Evolutionary conservation across 2,888 invertebrate species (phyloP).

Genomic region (Nephrotoma flavescens): DNA sequence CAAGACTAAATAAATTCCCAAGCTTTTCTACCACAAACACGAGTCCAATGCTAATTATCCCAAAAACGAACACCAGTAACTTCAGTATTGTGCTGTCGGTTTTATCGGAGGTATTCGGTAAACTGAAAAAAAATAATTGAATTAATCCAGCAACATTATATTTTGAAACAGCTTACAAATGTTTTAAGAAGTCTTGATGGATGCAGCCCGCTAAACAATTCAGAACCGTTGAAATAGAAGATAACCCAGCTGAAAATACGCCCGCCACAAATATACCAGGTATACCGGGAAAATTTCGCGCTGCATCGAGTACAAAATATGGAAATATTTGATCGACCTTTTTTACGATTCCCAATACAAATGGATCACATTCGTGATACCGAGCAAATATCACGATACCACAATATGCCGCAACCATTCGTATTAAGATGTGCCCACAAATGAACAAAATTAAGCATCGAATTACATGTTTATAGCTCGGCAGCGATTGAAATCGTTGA

Average conservation of each 20-base stretch:
- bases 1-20: constrained; percentile 51
- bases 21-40: constrained; percentile 46
- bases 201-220: constrained; percentile 47
- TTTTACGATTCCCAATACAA: constrained; percentile 39
- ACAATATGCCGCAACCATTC: constrained; percentile 38
- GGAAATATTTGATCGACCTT: constrained; percentile 51
- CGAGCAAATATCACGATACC: constrained; percentile 47
- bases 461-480: constrained; percentile 37
- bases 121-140: background rate
- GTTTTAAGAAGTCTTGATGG: constrained; percentile 46
- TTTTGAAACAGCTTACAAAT: background rate
- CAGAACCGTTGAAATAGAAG: constrained; percentile 45
- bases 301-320: constrained; percentile 54
- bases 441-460: constrained; percentile 17
- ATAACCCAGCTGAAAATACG: constrained; percentile 56
- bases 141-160: background rate
- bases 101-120: constrained; percentile 25
- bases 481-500: constrained; percentile 44
- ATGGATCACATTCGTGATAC: constrained; percentile 50
- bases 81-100: constrained; percentile 18
- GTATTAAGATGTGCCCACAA: constrained; percentile 39
- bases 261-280: constrained; percentile 63
- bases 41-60: constrained; percentile 35
- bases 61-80: constrained; percentile 32
- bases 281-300: constrained; percentile 50